Evolutionary conservation across 2,113 vertebrate species (phyloP).

Genomic region (Tupaia chinensis): DNA sequence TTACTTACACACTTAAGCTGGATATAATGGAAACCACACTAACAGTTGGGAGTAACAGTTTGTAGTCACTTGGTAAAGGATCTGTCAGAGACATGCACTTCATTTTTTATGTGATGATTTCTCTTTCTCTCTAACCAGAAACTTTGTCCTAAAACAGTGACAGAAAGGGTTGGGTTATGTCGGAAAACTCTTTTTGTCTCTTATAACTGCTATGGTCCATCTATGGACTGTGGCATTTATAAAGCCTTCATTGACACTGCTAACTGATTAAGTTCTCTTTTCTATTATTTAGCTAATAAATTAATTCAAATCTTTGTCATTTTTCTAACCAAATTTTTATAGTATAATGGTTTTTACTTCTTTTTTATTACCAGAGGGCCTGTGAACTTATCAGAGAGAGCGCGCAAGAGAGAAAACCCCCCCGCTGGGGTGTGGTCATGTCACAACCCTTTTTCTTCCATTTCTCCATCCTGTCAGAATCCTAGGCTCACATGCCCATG

Average conservation of each 20-base stretch:
- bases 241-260: constrained; percentile 44
- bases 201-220: neutral
- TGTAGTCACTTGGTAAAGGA: neutral
- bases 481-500: too few relatives aligned
- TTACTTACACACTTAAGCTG: neutral
- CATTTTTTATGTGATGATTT: neutral
- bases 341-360: too few relatives aligned
- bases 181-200: neutral
- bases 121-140: neutral
- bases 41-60: neutral
- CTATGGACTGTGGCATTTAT: constrained; percentile 29
- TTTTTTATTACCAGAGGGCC: too few relatives aligned
- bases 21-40: neutral
- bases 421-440: too few relatives aligned
- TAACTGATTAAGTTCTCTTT: constrained; percentile 18
- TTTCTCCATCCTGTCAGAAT: too few relatives aligned
- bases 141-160: constrained; percentile 34
- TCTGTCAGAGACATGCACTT: neutral
- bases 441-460: too few relatives aligned
- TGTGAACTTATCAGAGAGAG: too few relatives aligned
- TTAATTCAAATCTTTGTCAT: constrained; percentile 24
- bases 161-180: neutral
- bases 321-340: constrained; percentile 30
- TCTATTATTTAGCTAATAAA: constrained; percentile 48
- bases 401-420: too few relatives aligned